phyloP scores from a whole-genome alignment of 64 coral and sea anemone genomes.

The Astreopora myriophthalma region DNA sequence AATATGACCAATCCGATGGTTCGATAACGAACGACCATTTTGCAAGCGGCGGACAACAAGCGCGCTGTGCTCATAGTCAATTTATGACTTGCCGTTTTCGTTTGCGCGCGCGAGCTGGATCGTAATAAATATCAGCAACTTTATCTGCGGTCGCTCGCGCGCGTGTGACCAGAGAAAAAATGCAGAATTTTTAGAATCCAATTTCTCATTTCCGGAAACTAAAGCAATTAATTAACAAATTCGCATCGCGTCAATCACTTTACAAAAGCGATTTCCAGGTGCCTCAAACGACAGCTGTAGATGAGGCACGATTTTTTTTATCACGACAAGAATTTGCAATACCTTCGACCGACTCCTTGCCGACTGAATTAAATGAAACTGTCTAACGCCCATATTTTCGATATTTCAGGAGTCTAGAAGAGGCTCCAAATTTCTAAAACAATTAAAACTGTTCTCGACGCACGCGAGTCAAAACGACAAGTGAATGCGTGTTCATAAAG shows the following conservation, averaged over 20 bases:
- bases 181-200: constrained; percentile 90
- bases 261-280: constrained; percentile 98
- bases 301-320: constrained; percentile 38
- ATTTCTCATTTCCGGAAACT: constrained; percentile 99
- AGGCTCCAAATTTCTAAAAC: background rate
- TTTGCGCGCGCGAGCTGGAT: background rate
- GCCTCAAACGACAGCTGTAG: constrained; percentile 88
- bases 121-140: background rate
- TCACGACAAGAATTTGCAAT: constrained; percentile 23
- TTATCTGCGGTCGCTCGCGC: constrained; percentile 32
- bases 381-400: constrained; percentile 3
- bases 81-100: constrained; percentile 17
- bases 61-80: constrained; percentile 33
- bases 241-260: constrained; percentile 97
- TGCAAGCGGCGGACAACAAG: constrained; percentile 27
- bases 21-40: constrained; percentile 59
- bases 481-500: constrained; percentile 52
- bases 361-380: background rate
- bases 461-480: background rate
- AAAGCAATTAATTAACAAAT: constrained; percentile 99
- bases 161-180: constrained; percentile 83
- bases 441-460: background rate
- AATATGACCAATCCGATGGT: constrained; percentile 65
- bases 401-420: background rate
- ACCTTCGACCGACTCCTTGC: background rate